Conservation (phyloP, 2,113 vertebrate species). For the Hippolais icterina region DNA sequence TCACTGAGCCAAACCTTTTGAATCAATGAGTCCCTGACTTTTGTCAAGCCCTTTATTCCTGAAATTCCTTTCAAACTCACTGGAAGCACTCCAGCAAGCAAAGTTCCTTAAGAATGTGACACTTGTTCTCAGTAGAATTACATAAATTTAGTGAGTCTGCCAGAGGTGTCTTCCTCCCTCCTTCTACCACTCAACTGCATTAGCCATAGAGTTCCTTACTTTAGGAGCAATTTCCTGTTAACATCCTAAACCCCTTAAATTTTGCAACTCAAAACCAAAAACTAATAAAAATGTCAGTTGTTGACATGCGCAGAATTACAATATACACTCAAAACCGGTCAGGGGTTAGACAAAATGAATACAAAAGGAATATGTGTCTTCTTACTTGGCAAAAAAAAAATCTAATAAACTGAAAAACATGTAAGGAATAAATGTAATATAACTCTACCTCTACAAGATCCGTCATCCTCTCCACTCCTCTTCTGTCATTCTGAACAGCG, state of each 20-base stretch:
- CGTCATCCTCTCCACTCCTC: constrained; percentile 89
- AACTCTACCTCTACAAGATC: constrained; percentile 79
- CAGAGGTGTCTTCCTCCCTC: not conserved
- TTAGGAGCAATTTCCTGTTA: not conserved
- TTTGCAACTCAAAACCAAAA: not conserved
- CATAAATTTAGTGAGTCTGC: not conserved
- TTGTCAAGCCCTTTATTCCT: not conserved
- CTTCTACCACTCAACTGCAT: not conserved
- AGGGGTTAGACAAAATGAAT: not conserved
- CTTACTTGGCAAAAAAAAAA: not conserved
- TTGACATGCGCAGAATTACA: not conserved
- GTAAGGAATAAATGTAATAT: not conserved
- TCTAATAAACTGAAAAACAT: not conserved
- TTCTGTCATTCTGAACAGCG: constrained; percentile 93
- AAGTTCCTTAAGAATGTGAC: not conserved
- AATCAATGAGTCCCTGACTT: not conserved
- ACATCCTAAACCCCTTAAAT: not conserved
- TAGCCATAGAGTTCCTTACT: not conserved
- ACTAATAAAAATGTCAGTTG: not conserved
- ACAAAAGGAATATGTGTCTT: not conserved
- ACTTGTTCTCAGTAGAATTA: not conserved
- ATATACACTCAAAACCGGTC: not conserved
- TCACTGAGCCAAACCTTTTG: not conserved
- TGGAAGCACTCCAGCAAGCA: not conserved
- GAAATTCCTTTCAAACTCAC: not conserved